Base-by-base conservation (phyloP, 2,888 invertebrate genomes). In the Hydraecia micacea region DNA sequence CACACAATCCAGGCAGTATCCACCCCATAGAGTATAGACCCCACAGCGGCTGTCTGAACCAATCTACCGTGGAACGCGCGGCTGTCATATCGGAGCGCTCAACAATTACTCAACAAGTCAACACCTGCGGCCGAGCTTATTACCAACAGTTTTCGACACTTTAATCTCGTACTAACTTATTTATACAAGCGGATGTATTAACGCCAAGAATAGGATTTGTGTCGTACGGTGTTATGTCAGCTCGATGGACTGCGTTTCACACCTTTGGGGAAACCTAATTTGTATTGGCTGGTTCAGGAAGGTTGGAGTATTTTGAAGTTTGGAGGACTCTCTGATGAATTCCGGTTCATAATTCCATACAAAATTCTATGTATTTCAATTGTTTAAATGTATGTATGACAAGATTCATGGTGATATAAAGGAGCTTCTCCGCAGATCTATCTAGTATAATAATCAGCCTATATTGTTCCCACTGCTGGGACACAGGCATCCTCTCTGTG, bases 91-190 rank as follows among this genome's bases (percentile, higher is more conserved):
- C 92, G 87, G 78, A 79, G 89, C 90, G 90, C 83, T 81, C 87
- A 86, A 87, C 93, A 94, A 94, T 94, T 91, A 93, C 94, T 94
- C 94, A 93, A 74, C 92, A 92, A 93, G 93, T 94, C 94, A 93
- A 74, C 92, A 92, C 93, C 92, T 91, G 92, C 87, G 88, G 86
- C 86, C 83, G 70, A 77, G 80, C 85, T 86, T 89, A 85, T 87
- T 89, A 83, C 77, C 55, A 71, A 78, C 81, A 83, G 80, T 90
- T 92, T 91, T 90, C 91, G 91, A 91, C 92, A 92, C 90, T 93
- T 93, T 92, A 91, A 93, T 93, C 92, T 91, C 84, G 77, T 65
- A 79, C 78, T 84, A 91, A 91, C 90, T 93, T 91, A 90, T 91
- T 93, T 92, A 92, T 89, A 88, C 89, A 81, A 63, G 60, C 42